Conservation (phyloP, 2,888 invertebrate species). For the Cremastobaeus sp. region DNA sequence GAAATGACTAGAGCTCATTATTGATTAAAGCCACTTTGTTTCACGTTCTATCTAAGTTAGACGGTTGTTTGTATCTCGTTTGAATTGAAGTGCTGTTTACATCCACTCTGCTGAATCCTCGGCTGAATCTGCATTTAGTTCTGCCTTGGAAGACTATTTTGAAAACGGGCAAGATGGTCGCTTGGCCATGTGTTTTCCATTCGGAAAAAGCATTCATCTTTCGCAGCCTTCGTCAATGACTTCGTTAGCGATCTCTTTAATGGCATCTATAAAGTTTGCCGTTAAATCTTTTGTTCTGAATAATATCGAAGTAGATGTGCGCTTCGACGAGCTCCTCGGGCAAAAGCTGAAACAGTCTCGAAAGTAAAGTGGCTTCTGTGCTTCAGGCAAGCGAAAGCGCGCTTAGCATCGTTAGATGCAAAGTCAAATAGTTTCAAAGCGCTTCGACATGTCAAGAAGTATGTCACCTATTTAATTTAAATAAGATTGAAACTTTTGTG, state of each 20-base stretch:
- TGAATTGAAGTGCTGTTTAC: too few relatives aligned
- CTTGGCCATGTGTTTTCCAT: constrained; percentile 43
- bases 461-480: constrained; percentile 38
- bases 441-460: constrained; percentile 25
- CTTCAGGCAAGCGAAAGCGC: constrained; percentile 15
- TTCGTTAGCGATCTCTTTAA: constrained; percentile 48
- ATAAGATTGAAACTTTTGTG: constrained; percentile 18
- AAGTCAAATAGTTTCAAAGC: constrained; percentile 30
- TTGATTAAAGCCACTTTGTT: too few relatives aligned
- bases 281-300: constrained; percentile 56
- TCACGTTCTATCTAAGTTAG: too few relatives aligned
- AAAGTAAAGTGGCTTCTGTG: constrained; percentile 25
- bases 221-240: constrained; percentile 39
- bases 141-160: too few relatives aligned
- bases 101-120: too few relatives aligned
- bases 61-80: too few relatives aligned
- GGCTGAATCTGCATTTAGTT: too few relatives aligned
- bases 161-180: too few relatives aligned
- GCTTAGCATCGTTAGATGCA: constrained; percentile 13
- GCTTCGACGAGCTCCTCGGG: constrained; percentile 16
- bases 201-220: constrained; percentile 22
- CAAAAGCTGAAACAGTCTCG: constrained; percentile 30
- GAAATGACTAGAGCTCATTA: too few relatives aligned
- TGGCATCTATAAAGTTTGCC: constrained; percentile 55
- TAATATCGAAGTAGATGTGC: constrained; percentile 52